phyloP scores from a whole-genome alignment of 1,140 invertebrate genomes.

The Platorchestia sp. region DNA sequence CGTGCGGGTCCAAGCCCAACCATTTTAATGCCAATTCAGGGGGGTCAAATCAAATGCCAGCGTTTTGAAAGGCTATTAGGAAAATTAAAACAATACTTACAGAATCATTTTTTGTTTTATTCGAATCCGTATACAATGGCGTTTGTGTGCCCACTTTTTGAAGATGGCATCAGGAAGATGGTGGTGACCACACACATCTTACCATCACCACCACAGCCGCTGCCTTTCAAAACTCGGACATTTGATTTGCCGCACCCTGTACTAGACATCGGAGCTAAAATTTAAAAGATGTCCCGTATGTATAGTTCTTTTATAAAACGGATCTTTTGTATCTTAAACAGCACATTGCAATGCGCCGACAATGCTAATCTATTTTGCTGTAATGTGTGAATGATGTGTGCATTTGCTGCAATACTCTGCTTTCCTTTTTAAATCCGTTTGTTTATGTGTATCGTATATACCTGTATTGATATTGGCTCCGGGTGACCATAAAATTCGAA shows the following conservation, averaged over 20 bases:
- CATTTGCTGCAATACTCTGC: background rate
- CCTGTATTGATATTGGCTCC: background rate
- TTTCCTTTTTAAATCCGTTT: background rate
- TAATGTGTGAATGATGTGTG: background rate
- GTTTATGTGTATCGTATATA: background rate
- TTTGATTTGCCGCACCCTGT: too few relatives aligned
- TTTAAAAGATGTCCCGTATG: background rate
- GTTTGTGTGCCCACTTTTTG: too few relatives aligned
- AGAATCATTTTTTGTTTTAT: too few relatives aligned
- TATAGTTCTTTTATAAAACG: background rate
- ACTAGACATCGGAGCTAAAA: background rate
- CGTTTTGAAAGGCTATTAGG: too few relatives aligned
- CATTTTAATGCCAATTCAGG: background rate
- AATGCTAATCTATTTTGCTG: background rate
- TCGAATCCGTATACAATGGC: too few relatives aligned
- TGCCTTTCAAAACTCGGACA: too few relatives aligned
- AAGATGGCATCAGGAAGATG: too few relatives aligned
- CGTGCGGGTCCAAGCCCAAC: background rate
- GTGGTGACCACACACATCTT: too few relatives aligned
- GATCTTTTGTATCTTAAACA: background rate
- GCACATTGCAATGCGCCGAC: background rate
- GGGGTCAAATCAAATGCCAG: too few relatives aligned
- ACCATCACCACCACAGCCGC: too few relatives aligned
- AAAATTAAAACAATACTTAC: too few relatives aligned
- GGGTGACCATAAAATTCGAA: background rate